Evolutionary conservation across 2,797 vertebrate genomes (phyloP), one percentile per base, ranked within the genome.

Genomic region (Meriones psammophilus): DNA sequence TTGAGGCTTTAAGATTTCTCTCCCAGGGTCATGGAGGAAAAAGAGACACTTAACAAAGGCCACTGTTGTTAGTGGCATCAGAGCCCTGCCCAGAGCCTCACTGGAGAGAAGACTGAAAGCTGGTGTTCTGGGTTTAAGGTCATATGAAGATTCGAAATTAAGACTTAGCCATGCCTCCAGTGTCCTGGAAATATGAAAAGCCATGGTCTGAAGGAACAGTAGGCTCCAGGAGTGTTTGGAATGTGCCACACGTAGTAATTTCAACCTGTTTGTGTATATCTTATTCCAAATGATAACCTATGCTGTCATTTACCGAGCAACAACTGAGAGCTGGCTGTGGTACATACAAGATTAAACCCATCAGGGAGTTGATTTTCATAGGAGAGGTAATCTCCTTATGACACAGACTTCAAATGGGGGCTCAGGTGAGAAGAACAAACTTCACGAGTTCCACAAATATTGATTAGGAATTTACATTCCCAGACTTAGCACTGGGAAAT

Each of bases 1-100:
- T 80, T 92, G 77, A 36, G 74, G 92, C 95, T 96, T 91, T 95
- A 90, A 88, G 78, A 60, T 96, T 94, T 85, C 62, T 92, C 26
- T 79, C 81, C 20, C 46, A 54, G 60, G 83, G 76, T 24, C 24
- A 30, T 73, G 88, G 73, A 91, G 62, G 18, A 77, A 42, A 95
- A 60, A 36, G 77, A 77, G 73, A 90, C 50, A 89, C 39, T 33
- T 13, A 89, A 88, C 86, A 92, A 94, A 88, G 84, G 22, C 1
- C 0, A 24, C 10, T 14, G 20, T 54, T 84, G 87, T 91, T 79
- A 46, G 39, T 7, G 20, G 6, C 12, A 10, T 22, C 88, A 76
- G 8, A 7, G 50, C 14, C 13, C 50, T 86, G 36, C 83, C 22
- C 36, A 5, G 73, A 78, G 60, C 39, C 50, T 68, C 39, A 4